These are phyloP conservation scores for Crotalus tigris DNA, from an alignment of 2,113 vertebrate species.

Conservation along the genomic window DNA sequence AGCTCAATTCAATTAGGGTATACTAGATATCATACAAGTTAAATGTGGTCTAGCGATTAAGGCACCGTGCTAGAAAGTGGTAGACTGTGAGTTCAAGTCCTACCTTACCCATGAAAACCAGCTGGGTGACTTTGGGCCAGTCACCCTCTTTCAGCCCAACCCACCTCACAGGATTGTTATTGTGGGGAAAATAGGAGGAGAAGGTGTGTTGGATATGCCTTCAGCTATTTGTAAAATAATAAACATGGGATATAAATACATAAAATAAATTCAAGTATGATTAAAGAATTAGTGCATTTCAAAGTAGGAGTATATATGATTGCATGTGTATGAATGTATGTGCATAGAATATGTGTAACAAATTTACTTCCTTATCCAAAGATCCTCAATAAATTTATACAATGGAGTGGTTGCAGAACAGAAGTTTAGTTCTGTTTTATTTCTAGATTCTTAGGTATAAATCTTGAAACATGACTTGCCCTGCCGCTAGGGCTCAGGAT, in stretches of 20 bases:
- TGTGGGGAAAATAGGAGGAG: too few species aligned
- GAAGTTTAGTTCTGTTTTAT: background rate
- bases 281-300: background rate
- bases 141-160: too few species aligned
- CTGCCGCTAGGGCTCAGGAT: background rate
- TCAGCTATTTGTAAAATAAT: background rate
- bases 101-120: too few species aligned
- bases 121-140: too few species aligned
- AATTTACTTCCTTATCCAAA: background rate
- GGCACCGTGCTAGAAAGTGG: too few species aligned
- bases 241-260: background rate
- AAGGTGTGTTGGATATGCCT: background rate
- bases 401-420: background rate
- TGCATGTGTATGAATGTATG: background rate
- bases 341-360: background rate
- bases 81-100: too few species aligned
- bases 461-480: background rate
- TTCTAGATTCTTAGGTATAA: background rate
- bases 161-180: too few species aligned
- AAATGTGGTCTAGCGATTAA: background rate
- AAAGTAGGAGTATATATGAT: background rate
- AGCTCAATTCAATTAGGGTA: background rate
- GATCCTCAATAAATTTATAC: background rate
- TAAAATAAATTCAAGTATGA: background rate
- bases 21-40: background rate